These are phyloP conservation scores for Phymorhynchus buccinoides DNA, from an alignment of 1,140 invertebrate genomes.

Conservation along the genomic window DNA sequence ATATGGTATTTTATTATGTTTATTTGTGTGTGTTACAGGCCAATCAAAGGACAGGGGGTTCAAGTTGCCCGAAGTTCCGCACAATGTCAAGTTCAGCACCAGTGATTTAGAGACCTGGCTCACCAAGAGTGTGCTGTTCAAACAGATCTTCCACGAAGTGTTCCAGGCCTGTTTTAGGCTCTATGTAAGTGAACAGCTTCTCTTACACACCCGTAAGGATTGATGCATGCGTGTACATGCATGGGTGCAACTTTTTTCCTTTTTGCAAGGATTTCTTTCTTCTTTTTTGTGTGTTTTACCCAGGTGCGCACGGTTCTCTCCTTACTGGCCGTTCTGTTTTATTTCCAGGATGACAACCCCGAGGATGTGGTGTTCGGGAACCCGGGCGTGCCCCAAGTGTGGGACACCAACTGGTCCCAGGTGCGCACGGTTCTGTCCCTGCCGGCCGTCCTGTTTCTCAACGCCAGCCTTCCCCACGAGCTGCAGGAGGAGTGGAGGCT, in stretches of 20 bases:
- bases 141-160: constrained; percentile 55
- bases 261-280: too few species aligned
- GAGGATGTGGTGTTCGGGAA: constrained; percentile 32
- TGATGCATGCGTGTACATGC: not conserved
- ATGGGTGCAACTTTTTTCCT: not conserved
- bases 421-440: constrained; percentile 59
- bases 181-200: constrained; percentile 42
- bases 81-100: constrained; percentile 29
- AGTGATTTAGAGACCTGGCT: constrained; percentile 60
- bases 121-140: constrained; percentile 52
- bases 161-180: constrained; percentile 55
- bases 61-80: constrained; percentile 20
- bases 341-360: constrained; percentile 21
- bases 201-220: not conserved
- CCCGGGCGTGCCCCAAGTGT: constrained; percentile 52
- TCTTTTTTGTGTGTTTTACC: not conserved
- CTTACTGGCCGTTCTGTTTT: not conserved
- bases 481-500: constrained; percentile 68
- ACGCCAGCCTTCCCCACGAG: constrained; percentile 62
- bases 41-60: constrained; percentile 30
- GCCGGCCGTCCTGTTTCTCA: constrained; percentile 64
- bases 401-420: constrained; percentile 57
- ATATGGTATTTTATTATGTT: too few species aligned
- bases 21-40: constrained; percentile 24
- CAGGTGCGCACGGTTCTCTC: not conserved